Conservation (phyloP, 92 coral and sea anemone genomes). For the Parazoanthus swiftii region DNA sequence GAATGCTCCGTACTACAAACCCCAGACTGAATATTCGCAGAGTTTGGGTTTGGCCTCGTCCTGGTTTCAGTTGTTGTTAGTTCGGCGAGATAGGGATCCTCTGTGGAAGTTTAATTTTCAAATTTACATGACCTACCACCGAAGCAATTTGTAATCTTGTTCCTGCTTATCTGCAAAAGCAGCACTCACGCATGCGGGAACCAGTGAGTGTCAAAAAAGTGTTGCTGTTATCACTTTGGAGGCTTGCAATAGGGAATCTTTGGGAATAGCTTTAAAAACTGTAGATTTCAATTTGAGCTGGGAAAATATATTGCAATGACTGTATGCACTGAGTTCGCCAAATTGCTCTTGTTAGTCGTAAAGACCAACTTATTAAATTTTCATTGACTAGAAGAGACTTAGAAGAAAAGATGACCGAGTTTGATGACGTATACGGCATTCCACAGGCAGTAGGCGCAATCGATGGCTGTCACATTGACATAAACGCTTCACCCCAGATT, state of each 20-base stretch:
- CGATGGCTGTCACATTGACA: slow-evolving; percentile 53
- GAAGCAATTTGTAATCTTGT: slow-evolving; percentile 51
- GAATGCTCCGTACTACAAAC: neutral
- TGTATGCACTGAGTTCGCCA: slow-evolving; percentile 45
- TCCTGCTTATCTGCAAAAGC: slow-evolving; percentile 44
- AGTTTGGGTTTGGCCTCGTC: slow-evolving; percentile 61
- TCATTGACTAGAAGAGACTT: slow-evolving; percentile 43
- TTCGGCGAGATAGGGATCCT: slow-evolving; percentile 37
- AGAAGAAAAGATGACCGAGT: slow-evolving; percentile 45
- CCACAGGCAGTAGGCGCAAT: slow-evolving; percentile 53
- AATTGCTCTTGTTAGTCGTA: slow-evolving; percentile 28
- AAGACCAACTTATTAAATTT: slow-evolving; percentile 51
- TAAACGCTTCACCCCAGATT: slow-evolving; percentile 50
- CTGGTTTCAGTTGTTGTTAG: slow-evolving; percentile 46
- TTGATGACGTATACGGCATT: slow-evolving; percentile 47
- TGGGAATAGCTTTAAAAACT: slow-evolving; percentile 48
- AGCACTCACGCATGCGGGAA: slow-evolving; percentile 49
- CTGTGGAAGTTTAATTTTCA: slow-evolving; percentile 56
- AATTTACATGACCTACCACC: slow-evolving; percentile 51
- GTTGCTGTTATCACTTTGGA: slow-evolving; percentile 48
- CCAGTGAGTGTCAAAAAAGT: slow-evolving; percentile 52
- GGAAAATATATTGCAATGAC: slow-evolving; percentile 50
- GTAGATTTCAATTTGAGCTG: slow-evolving; percentile 54
- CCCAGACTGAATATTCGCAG: slow-evolving; percentile 16
- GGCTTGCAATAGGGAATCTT: slow-evolving; percentile 49